Evolutionary conservation across 2,113 vertebrate species (phyloP), one percentile per base, ranked within the genome.

Genomic region (Mesocricetus auratus): DNA sequence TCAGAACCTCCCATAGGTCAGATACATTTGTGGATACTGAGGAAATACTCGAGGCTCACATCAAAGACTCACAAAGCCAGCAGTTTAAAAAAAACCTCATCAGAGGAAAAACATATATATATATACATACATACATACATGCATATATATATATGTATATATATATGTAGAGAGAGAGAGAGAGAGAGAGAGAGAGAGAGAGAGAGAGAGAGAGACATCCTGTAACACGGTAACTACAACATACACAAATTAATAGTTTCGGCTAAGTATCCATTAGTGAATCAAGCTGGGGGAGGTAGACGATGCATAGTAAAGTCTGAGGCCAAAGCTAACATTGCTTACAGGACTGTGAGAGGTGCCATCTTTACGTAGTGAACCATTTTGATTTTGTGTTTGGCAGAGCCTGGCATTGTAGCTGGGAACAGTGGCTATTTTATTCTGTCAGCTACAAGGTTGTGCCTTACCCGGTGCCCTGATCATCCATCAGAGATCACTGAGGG

Each of bases 231-330:
- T 88, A 39, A 58, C 29, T 81, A 5, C 29, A 92, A 86, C 6
- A 69, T 3, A 91, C 26, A 39, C 58, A 97, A 96, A 45, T 77
- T 92, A 93, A 56, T 93, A 66, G 82, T 94, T 94, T 81, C 29
- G 90, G 68, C 58, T 92, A 53, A 69, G 62, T 4, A 87, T 93
- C 58, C 64, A 47, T 93, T n/a, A 47, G 24, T 77, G 7, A 56
- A 75, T 79, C 42, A 88, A 60, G 22, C 36, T 39, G 26, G 22
- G 42, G 9, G 42, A 12, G 17, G 31, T 3, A 66, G 89, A 90
- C 39, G 90, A 90, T 85, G 82, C n/a, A 64, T 33, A 88, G 7
- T 39, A 39, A 81, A 78, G 88, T 36, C 66, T 66, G 53, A 92
- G 16, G 74, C 31, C 33, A 73, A 89, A 78, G 62, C 78, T 93